Percentiles rank a stretch among this genome's conserved stretches.
Evolutionary conservation across 2,888 invertebrate species (phyloP).

Genomic region (Lasioglossum pauxillum): DNA sequence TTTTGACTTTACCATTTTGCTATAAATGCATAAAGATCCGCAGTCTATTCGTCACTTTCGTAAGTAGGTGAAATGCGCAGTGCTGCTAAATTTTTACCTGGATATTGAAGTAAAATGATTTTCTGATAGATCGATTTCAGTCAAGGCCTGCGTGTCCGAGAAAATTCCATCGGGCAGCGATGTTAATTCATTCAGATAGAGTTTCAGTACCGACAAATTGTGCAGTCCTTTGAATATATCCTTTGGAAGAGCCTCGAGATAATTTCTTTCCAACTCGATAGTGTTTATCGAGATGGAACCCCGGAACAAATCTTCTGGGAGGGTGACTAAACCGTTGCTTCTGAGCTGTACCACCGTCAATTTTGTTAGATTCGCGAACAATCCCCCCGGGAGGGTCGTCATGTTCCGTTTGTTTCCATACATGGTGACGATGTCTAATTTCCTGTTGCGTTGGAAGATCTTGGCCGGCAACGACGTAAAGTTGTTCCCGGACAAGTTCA

Average conservation of each 20-base stretch:
- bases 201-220: conserved; percentile 87
- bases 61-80: background rate
- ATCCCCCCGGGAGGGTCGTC: conserved; percentile 86
- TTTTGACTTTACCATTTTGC: no score
- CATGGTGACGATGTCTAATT: conserved; percentile 85
- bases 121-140: conserved; percentile 87
- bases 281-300: conserved; percentile 87
- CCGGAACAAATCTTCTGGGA: conserved; percentile 88
- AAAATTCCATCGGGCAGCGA: conserved; percentile 87
- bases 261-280: conserved; percentile 87
- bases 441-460: conserved; percentile 86
- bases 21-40: no score
- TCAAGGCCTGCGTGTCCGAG: conserved; percentile 86
- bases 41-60: background rate
- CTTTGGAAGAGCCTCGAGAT: conserved; percentile 85
- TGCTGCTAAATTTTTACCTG: conserved; percentile 81
- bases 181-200: conserved; percentile 88
- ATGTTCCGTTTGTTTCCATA: conserved; percentile 84
- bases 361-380: conserved; percentile 87
- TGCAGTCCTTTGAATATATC: conserved; percentile 88
- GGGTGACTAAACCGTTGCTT: conserved; percentile 85
- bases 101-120: conserved; percentile 88
- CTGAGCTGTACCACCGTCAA: conserved; percentile 87
- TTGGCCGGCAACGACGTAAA: conserved; percentile 87
- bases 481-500: conserved; percentile 89